A percentile compares a stretch with the other conserved stretches of the same genome.
Evolutionary conservation across 2,888 invertebrate species (phyloP).

Genomic region (Oligia latruncula): DNA sequence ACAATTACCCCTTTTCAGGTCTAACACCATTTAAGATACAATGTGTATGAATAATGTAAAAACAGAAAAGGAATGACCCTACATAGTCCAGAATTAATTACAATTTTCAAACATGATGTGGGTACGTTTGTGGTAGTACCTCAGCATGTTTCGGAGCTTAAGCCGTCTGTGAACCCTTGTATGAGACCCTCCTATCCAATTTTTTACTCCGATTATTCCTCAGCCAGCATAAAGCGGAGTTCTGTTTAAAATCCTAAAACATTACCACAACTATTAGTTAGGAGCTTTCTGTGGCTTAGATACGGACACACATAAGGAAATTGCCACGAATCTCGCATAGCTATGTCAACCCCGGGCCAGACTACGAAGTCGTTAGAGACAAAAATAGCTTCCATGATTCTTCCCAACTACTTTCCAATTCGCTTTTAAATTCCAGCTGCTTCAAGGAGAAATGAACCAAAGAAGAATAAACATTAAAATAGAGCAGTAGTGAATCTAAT

Average conservation of each 20-base stretch:
- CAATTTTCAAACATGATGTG: neutral
- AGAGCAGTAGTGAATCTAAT: conserved; percentile 41
- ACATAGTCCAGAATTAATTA: neutral
- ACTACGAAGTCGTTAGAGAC: conserved; percentile 24
- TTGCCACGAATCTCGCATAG: conserved; percentile 3
- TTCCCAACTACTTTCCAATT: conserved; percentile 21
- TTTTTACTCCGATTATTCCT: conserved; percentile 38
- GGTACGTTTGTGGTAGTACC: conserved; percentile 4
- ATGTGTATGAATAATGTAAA: no score
- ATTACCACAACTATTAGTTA: conserved; percentile 43
- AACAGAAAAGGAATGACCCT: neutral
- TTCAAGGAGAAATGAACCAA: conserved; percentile 34
- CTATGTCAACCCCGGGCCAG: neutral
- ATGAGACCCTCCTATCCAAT: conserved; percentile 11
- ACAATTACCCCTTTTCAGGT: neutral
- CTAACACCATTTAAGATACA: neutral
- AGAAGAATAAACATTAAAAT: conserved; percentile 44
- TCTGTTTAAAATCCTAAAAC: conserved; percentile 25
- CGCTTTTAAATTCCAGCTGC: conserved; percentile 11
- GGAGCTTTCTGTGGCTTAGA: conserved; percentile 21
- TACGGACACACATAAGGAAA: conserved; percentile 31
- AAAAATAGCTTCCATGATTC: conserved; percentile 29
- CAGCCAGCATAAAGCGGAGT: conserved; percentile 25
- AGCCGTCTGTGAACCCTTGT: conserved; percentile 21
- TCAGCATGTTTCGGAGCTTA: conserved; percentile 22